Evolutionary conservation across 1,140 invertebrate genomes (phyloP), one percentile per base, ranked within the genome.

Genomic region (Calephelis virginiensis): DNA sequence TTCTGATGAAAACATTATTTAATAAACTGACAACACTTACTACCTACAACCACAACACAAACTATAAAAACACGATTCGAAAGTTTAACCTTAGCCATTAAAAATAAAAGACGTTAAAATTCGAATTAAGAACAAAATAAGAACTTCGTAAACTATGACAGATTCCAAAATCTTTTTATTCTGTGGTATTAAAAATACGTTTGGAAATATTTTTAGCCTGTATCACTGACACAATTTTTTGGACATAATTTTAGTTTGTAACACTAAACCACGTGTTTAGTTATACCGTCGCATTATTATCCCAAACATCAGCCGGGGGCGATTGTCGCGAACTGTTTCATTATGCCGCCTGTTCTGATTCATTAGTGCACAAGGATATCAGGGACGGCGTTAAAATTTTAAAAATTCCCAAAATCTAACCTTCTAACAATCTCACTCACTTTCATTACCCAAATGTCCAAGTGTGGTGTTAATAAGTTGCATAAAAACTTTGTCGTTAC

Each of bases 261-360:
- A 3, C 53, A 59, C 28, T 59, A n/a, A 59, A n/a, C 17, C 53
- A 46, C 61, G 61, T 47, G 61, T 47, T 45, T 28, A 45, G 43
- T 47, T 17, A 63, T 37, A 12, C 11, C 45, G 37, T 62, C 17
- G 53, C 38, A 37, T 59, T 59, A 59, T 59, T 59, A 59, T 59
- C 53, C 53, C 28, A 65, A 53, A 53, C 49, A 65, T 53, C 13
- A 40, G 14, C 65, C 66, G 64, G 63, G 60, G 62, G 40, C 69
- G 69, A 49, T 70, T 66, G 69, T 84, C 82, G 82, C 85, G 80
- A 86, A 88, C 82, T 83, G 81, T 81, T 90, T 90, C 87, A 90
- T 90, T 88, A 85, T 88, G 76, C 77, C 78, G 78, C 77, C 77
- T 76, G 82, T 86, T 84, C 86, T 83, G 84, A 88, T 87, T 89